Percentiles rank a stretch among this genome's conserved stretches.
Conservation (phyloP, 2,888 invertebrate species). For the Amphipyra tragopoginis region DNA sequence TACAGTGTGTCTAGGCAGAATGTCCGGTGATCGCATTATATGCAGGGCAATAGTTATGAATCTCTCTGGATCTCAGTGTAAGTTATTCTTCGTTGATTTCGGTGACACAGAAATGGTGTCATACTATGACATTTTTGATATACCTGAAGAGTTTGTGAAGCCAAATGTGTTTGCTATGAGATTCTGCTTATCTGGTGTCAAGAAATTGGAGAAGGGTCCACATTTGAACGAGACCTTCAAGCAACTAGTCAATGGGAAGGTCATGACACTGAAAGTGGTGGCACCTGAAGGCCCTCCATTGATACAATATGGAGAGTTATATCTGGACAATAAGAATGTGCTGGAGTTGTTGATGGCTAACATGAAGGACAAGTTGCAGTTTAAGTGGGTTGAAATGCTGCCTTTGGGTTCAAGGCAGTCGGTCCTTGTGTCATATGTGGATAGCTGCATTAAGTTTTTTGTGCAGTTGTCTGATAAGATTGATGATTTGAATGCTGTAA, state of each 20-base stretch:
- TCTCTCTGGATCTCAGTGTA: conserved; percentile 92
- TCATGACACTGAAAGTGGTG: conserved; percentile 91
- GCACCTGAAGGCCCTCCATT: conserved; percentile 92
- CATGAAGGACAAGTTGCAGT: conserved; percentile 81
- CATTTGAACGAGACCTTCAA: conserved; percentile 93
- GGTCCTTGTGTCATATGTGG: conserved; percentile 91
- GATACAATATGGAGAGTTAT: conserved; percentile 93
- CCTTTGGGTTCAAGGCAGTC: conserved; percentile 80
- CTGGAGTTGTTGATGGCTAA: conserved; percentile 88
- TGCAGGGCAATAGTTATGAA: conserved; percentile 94
- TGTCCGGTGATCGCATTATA: conserved; percentile 92
- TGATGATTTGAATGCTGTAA: conserved; percentile 91
- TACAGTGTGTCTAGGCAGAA: conserved; percentile 93
- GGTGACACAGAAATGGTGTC: conserved; percentile 94
- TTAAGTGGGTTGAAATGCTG: conserved; percentile 79
- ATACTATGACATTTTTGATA: conserved; percentile 93
- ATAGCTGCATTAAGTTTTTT: conserved; percentile 93
- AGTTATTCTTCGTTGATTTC: conserved; percentile 95
- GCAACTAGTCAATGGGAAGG: conserved; percentile 91
- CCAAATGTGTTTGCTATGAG: conserved; percentile 94
- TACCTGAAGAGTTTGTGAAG: conserved; percentile 93
- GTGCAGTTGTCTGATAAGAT: conserved; percentile 92
- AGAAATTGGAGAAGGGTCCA: conserved; percentile 90
- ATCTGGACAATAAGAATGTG: conserved; percentile 90
- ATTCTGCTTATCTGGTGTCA: conserved; percentile 93